Evolutionary conservation across 2,888 invertebrate species (phyloP).

Genomic region (Drosophila limbata): DNA sequence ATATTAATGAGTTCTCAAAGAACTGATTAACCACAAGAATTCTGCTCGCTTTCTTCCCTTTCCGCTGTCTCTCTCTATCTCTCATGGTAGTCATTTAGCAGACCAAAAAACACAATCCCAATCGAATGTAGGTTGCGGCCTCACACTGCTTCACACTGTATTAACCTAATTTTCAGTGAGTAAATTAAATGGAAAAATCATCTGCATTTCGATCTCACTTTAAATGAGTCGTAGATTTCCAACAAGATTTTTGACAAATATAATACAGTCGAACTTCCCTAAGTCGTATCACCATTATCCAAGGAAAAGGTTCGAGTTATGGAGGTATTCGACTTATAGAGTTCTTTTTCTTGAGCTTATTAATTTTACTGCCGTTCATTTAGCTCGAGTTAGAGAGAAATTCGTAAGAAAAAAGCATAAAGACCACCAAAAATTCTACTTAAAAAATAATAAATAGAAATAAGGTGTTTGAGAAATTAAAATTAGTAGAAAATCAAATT

Average conservation of each 20-base stretch:
- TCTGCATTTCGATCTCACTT: constrained; percentile 23
- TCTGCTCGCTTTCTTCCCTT: neutral
- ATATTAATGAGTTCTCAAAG: constrained; percentile 72
- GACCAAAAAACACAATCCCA: constrained; percentile 14
- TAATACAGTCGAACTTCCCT: too few relatives aligned
- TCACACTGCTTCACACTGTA: constrained; percentile 75
- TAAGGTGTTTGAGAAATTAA: too few relatives aligned
- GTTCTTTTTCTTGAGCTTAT: too few relatives aligned
- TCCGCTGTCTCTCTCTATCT: neutral
- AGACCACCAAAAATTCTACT: too few relatives aligned
- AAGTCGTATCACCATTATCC: too few relatives aligned
- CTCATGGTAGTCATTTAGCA: constrained; percentile 2
- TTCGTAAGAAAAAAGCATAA: too few relatives aligned
- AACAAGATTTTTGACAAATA: neutral
- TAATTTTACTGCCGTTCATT: too few relatives aligned
- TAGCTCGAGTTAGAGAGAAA: too few relatives aligned
- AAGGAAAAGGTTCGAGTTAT: too few relatives aligned
- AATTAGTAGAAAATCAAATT: too few relatives aligned
- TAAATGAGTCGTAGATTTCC: constrained; percentile 7
- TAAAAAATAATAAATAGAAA: too few relatives aligned
- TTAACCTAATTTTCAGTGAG: constrained; percentile 82
- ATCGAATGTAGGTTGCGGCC: constrained; percentile 74
- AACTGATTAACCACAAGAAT: constrained; percentile 59
- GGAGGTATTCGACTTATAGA: too few relatives aligned
- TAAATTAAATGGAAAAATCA: constrained; percentile 80